These are phyloP conservation scores for Pelodytes ibericus DNA, from an alignment of 2,797 vertebrate genomes.

Conservation along the genomic window DNA sequence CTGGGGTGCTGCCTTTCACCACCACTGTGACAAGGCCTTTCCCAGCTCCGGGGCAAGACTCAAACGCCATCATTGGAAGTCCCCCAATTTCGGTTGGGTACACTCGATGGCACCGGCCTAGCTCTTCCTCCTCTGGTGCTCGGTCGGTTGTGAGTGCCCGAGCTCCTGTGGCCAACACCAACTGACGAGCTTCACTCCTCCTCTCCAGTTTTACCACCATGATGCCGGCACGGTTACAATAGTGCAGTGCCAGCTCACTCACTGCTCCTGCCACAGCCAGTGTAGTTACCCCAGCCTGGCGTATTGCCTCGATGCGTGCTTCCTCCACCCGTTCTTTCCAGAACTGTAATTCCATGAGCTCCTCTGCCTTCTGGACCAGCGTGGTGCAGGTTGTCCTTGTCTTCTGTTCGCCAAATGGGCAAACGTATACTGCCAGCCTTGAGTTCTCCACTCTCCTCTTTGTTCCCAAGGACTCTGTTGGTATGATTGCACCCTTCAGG, in stretches of 20 bases:
- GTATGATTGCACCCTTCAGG: constrained; percentile 33
- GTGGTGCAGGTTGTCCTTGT: not conserved
- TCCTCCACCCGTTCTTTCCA: constrained; percentile 27
- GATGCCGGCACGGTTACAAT: constrained; percentile 22
- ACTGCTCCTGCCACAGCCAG: constrained; percentile 44
- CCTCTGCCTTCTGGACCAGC: not conserved
- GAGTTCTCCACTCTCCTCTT: not conserved
- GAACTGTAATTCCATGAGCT: not conserved
- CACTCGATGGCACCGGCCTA: constrained; percentile 43
- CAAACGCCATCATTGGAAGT: constrained; percentile 43
- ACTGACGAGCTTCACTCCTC: not conserved
- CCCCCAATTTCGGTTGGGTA: constrained; percentile 44
- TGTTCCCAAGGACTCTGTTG: constrained; percentile 22
- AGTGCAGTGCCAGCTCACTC: constrained; percentile 19
- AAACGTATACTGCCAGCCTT: constrained; percentile 23
- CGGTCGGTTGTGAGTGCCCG: not conserved
- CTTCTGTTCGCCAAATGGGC: constrained; percentile 31
- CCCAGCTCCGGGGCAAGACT: constrained; percentile 9
- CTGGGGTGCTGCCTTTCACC: constrained; percentile 52
- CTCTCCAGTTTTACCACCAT: constrained; percentile 45
- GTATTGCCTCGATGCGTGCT: not conserved
- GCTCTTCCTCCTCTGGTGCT: not conserved
- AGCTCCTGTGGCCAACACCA: constrained; percentile 26
- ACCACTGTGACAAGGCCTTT: constrained; percentile 48
- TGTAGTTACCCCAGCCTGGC: not conserved